These are phyloP conservation scores for Grallaria varia DNA, from an alignment of 2,113 vertebrate genomes.

Conservation along the genomic window DNA sequence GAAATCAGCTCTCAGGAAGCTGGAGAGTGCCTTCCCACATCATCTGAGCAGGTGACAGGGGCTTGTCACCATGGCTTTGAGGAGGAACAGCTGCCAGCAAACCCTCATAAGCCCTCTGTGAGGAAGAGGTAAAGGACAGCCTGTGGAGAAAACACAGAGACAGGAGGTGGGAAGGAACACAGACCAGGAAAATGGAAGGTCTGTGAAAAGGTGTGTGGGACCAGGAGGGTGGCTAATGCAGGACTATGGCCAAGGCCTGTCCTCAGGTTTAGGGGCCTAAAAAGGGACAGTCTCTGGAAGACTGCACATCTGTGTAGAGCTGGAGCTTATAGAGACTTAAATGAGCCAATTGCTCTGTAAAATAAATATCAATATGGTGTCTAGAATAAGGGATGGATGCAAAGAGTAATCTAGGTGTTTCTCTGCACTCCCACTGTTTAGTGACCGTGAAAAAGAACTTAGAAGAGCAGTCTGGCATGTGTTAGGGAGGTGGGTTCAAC, in stretches of 20 bases:
- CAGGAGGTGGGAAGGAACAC: too few relatives aligned
- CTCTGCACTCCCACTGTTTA: background rate
- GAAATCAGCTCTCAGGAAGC: background rate
- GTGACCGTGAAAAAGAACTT: background rate
- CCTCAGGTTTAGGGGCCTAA: background rate
- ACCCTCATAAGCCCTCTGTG: accelerated
- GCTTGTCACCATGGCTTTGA: accelerated
- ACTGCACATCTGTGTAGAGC: background rate
- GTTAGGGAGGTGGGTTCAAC: background rate
- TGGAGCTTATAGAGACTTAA: background rate
- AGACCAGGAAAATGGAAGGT: background rate
- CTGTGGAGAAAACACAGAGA: background rate
- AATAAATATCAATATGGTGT: background rate
- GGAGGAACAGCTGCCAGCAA: background rate
- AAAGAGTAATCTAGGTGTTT: background rate
- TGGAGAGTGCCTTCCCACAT: background rate
- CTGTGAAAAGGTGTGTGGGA: background rate
- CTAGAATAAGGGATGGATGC: background rate
- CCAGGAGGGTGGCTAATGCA: background rate
- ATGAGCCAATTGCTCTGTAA: background rate
- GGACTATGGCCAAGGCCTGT: background rate
- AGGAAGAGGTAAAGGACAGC: background rate
- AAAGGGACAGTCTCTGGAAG: background rate
- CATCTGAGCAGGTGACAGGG: background rate
- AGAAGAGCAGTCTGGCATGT: background rate